Base-by-base conservation (phyloP, 2,797 vertebrate genomes). In the Vultur gryphus region DNA sequence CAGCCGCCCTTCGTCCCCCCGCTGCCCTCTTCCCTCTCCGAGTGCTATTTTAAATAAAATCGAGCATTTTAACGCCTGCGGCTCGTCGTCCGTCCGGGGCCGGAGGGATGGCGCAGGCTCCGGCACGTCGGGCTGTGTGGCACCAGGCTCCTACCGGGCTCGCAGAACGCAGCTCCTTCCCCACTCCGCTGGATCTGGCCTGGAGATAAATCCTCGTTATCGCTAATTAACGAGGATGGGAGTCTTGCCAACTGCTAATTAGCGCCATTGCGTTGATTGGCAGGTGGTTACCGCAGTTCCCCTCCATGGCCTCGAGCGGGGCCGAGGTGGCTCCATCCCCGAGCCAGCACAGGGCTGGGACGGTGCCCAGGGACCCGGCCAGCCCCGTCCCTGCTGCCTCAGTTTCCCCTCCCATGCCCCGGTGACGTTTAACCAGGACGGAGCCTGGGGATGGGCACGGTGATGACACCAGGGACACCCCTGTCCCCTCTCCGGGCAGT, bases 81-180 rank as follows among this genome's bases (percentile, higher is more conserved):
- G 31, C 70, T 71, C 10, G 0, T n/a, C 0, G 0, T 41, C 13
- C 13, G 0, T 2, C 16, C 7, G 0, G 10, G 37, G 29, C 29
- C 2, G 1, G 17, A 33, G 46, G 8, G 51, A 1, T 2, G 49
- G 62, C 2, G 0, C 61, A 4, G 46, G 55, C 31, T 19, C 10
- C 0, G 4, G 81, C 66, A 23, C 9, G 0, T 5, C 1, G 4
- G 75, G 54, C 44, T 66, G 14, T 2, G 29, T 11, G n/a, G 51
- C 57, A 58, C 64, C 69, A 8, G n/a, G 13, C 61, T 66, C 41
- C 61, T 29, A 33, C 72, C 67, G 9, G 0, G 31, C 61, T 28
- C 7, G 1, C 51, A 41, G 37, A 64, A 19, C 3, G 0, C 44
- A 35, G 52, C 73, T 80, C 43, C 61, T 55, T 37, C 33, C 73